These are phyloP conservation scores for Mellivora capensis DNA, from an alignment of 2,113 vertebrate genomes.

Conservation along the genomic window DNA sequence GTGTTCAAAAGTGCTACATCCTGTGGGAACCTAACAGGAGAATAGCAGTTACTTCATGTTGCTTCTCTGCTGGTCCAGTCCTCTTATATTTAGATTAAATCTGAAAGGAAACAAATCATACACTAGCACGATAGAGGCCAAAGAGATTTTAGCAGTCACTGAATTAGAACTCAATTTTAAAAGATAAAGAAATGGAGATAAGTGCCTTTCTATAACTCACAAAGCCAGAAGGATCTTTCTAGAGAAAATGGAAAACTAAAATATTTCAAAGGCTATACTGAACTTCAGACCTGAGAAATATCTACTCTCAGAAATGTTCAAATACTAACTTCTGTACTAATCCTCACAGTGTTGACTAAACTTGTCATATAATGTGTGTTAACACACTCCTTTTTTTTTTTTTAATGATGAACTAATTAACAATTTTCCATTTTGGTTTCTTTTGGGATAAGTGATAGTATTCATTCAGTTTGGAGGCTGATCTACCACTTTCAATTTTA, in stretches of 20 bases:
- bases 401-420: neutral
- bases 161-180: neutral
- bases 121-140: neutral
- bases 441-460: neutral
- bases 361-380: neutral
- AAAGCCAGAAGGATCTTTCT: neutral
- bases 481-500: conserved; percentile 61
- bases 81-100: neutral
- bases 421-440: neutral
- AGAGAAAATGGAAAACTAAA: neutral
- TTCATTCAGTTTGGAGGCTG: neutral
- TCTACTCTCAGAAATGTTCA: neutral
- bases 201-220: neutral
- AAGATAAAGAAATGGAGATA: neutral
- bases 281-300: neutral
- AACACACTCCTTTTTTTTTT: neutral
- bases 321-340: neutral
- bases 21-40: neutral
- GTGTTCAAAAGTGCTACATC: neutral
- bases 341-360: neutral
- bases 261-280: neutral
- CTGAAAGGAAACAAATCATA: neutral
- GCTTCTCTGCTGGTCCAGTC: neutral
- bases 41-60: neutral
- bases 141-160: neutral